Percentiles rank a stretch among this genome's conserved stretches.
phyloP scores from a whole-genome alignment of 2,113 vertebrate species.

The Ramphastos sulfuratus region DNA sequence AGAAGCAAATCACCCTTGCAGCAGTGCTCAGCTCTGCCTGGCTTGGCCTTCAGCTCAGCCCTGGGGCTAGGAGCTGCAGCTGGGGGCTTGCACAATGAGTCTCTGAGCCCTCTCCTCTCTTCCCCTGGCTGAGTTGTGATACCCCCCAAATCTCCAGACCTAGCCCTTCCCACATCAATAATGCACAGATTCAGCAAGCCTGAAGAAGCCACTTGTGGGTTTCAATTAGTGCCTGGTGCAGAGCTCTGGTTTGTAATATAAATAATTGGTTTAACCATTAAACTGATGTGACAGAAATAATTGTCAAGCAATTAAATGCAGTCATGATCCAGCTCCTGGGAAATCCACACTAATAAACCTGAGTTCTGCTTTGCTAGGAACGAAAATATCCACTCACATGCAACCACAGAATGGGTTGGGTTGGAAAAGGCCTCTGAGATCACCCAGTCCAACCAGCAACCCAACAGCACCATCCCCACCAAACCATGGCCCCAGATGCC shows the following conservation, averaged over 20 bases:
- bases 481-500: too few relatives aligned
- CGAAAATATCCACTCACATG: neutral
- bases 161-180: conserved; percentile 41
- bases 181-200: conserved; percentile 25
- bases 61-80: neutral
- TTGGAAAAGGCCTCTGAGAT: too few relatives aligned
- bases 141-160: conserved; percentile 9
- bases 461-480: too few relatives aligned
- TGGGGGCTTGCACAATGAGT: neutral
- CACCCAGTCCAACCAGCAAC: too few relatives aligned
- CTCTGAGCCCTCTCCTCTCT: neutral
- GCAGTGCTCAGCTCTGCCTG: neutral
- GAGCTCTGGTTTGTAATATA: conserved; percentile 67
- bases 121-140: conserved; percentile 11
- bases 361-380: neutral
- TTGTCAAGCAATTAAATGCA: conserved; percentile 71
- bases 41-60: neutral
- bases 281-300: conserved; percentile 74
- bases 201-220: neutral
- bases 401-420: too few relatives aligned
- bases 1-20: neutral
- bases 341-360: conserved; percentile 62
- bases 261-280: conserved; percentile 74
- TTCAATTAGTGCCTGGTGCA: conserved; percentile 62
- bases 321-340: conserved; percentile 61